Evolutionary conservation across 2,113 vertebrate species (phyloP).

Genomic region (Channa maculata): DNA sequence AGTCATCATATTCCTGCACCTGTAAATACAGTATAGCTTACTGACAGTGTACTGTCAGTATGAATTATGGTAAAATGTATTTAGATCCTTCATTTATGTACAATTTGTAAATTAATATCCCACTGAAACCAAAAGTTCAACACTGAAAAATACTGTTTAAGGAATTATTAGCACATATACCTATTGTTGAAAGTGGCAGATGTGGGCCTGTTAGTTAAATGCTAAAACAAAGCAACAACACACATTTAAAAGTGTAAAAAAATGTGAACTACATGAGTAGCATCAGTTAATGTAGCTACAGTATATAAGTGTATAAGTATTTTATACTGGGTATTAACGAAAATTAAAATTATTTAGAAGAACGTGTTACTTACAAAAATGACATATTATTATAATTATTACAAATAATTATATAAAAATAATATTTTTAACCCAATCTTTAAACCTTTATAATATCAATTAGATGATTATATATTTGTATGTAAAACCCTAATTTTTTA

Average conservation of each 20-base stretch:
- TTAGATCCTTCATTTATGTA: too few species aligned
- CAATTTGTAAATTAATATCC: not conserved
- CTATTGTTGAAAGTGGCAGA: not conserved
- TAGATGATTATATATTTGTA: too few species aligned
- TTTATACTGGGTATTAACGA: too few species aligned
- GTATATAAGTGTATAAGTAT: too few species aligned
- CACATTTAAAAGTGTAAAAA: not conserved
- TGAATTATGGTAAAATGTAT: not conserved
- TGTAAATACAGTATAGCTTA: not conserved
- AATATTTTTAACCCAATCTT: too few species aligned
- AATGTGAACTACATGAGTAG: not conserved
- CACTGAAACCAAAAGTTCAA: not conserved
- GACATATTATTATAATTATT: too few species aligned
- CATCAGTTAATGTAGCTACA: not conserved
- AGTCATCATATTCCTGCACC: not conserved
- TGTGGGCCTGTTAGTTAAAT: not conserved
- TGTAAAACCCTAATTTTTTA: too few species aligned
- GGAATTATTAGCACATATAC: not conserved
- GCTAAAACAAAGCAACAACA: not conserved
- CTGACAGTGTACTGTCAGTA: not conserved
- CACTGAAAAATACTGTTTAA: not conserved
- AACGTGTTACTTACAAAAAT: too few species aligned
- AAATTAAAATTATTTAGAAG: too few species aligned
- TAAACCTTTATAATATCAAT: too few species aligned
- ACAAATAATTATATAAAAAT: too few species aligned